These are phyloP conservation scores for Yasuhikotakia modesta DNA, from an alignment of 2,797 vertebrate genomes.

Conservation along the genomic window DNA sequence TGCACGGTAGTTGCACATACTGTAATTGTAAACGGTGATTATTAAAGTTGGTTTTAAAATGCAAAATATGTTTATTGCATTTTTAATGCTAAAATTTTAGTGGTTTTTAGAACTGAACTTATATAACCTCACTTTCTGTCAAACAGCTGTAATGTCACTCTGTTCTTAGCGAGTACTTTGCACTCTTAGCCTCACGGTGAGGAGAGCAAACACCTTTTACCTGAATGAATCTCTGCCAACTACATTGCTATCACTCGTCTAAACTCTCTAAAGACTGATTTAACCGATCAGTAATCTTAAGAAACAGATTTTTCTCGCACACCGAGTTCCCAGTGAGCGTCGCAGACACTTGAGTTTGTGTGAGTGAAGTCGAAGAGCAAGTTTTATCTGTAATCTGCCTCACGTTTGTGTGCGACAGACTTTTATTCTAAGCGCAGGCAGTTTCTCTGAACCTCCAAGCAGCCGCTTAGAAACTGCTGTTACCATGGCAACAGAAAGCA, in stretches of 20 bases:
- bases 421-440: constrained; percentile 13
- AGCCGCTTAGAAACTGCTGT: constrained; percentile 19
- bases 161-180: constrained; percentile 28
- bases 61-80: neutral
- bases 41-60: neutral
- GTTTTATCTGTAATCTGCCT: neutral
- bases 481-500: constrained; percentile 46
- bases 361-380: neutral
- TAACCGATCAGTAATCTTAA: too few species aligned
- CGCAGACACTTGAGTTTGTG: neutral
- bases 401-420: neutral
- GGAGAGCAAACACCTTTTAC: constrained; percentile 73
- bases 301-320: neutral
- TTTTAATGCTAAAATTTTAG: neutral
- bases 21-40: neutral
- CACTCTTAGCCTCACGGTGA: constrained; percentile 42
- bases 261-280: neutral
- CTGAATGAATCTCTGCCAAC: constrained; percentile 71
- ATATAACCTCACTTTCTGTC: neutral
- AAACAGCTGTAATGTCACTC: neutral
- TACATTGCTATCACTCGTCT: constrained; percentile 23
- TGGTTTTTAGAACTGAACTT: neutral
- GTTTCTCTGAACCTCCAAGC: constrained; percentile 16
- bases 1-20: too few species aligned
- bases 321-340: too few species aligned